These are phyloP conservation scores for Drosophila virilis DNA, from an alignment of 1,140 invertebrate species.

Conservation along the genomic window DNA sequence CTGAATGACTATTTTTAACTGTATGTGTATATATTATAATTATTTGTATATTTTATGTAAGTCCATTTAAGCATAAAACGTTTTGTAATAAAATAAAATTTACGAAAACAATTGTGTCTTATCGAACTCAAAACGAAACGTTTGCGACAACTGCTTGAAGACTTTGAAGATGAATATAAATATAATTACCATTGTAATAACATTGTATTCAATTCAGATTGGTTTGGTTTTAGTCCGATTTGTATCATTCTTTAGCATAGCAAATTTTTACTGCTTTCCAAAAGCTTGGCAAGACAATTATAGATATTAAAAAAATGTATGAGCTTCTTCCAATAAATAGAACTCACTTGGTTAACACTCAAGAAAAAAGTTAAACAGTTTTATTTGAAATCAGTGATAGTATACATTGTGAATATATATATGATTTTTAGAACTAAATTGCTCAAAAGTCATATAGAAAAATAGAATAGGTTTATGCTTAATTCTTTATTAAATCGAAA, in stretches of 20 bases:
- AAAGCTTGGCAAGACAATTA: no score
- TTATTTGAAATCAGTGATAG: slow-evolving; percentile 74
- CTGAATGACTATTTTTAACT: slow-evolving; percentile 16
- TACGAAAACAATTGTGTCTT: not conserved
- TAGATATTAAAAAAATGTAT: no score
- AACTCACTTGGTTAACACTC: slow-evolving; percentile 19
- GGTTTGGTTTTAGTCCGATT: no score
- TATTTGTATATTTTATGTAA: slow-evolving; percentile 21
- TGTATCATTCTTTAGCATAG: no score
- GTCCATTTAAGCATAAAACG: not conserved
- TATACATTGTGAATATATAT: slow-evolving; percentile 64
- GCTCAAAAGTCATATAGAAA: slow-evolving; percentile 69
- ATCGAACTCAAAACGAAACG: no score
- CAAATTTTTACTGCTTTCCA: no score
- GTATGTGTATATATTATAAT: not conserved
- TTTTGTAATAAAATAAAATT: not conserved
- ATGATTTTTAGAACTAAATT: slow-evolving; percentile 61
- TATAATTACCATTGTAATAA: no score
- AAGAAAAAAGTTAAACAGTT: slow-evolving; percentile 54
- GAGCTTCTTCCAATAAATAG: not conserved
- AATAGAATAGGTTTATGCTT: slow-evolving; percentile 54
- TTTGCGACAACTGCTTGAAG: no score
- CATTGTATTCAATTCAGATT: no score
- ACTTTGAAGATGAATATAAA: no score
- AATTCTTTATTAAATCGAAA: slow-evolving; percentile 62